Evolutionary conservation across 2,888 invertebrate genomes (phyloP), one percentile per base, ranked within the genome.

Genomic region (Caenorhabditis sp.): DNA sequence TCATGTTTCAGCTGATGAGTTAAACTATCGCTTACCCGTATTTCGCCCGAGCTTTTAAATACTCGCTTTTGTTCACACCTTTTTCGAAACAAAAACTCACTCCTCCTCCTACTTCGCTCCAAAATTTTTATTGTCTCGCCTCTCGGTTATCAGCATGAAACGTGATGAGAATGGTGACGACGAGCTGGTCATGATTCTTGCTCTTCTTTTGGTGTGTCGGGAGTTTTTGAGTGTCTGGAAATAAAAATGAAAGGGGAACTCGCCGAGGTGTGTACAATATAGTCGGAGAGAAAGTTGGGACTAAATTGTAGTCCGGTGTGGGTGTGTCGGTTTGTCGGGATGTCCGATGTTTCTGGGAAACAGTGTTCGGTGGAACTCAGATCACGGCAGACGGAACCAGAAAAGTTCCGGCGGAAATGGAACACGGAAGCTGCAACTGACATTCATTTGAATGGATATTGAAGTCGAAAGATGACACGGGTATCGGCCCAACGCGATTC

Each of bases 91-190:
- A 31, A 3, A 22, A 31, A 22, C 69, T 58, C 56, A n/a, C n/a
- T 59, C 16, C 26, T 58, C 31, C 31, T 54, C 10, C 22, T 51
- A n/a, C n/a, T n/a, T n/a, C n/a, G n/a, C n/a, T n/a, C 58, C 10
- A 5, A 51, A 51, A 51, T 16, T 31, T 31, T 58, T 58, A 35
- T 35, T 28, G 12, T n/a, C 31, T 35, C 2, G 24, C 10, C 12
- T 28, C 31, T 47, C 44, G n/a, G 19, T 74, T 74, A 74, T 74
- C 74, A 74, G 63, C 26, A 35, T 5, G 19, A 19, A 19, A 7
- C 14, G 28, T 61, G 77, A 77, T 77, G 77, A 77, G 61, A 77
- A 77, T 70, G 54, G 51, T 77, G 76, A 77, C 76, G 68, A 76
- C 35, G 22, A 7, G n/a, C 14, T 38, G 64, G 31, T 38, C 75